phyloP scores from a whole-genome alignment of 2,888 invertebrate species.

The Tachina fera region DNA sequence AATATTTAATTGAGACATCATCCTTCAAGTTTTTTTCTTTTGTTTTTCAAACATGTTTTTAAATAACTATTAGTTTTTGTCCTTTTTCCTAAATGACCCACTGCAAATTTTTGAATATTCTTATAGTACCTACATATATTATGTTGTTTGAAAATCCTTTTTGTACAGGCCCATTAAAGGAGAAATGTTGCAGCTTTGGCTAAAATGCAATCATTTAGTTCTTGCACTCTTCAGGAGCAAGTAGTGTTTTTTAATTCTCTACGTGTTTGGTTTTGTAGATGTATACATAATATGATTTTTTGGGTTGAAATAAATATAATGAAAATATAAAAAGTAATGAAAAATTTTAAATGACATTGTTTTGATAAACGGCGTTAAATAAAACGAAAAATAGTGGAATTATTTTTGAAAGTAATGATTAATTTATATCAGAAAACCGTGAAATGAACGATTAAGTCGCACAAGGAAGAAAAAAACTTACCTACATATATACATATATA shows the following conservation, averaged over 20 bases:
- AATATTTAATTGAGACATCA: constrained; percentile 15
- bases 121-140: constrained; percentile 3
- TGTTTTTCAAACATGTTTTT: constrained; percentile 26
- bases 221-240: constrained; percentile 83
- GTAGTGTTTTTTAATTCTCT: constrained; percentile 80
- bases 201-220: constrained; percentile 82
- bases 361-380: constrained; percentile 26
- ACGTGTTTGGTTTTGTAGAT: constrained; percentile 43
- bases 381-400: background rate
- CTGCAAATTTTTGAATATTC: constrained; percentile 14
- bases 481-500: too few species aligned
- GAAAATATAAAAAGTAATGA: constrained; percentile 10
- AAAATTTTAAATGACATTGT: constrained; percentile 34
- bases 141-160: constrained; percentile 39
- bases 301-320: constrained; percentile 54
- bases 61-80: constrained; percentile 18
- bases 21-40: background rate
- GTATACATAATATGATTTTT: constrained; percentile 44
- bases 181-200: constrained; percentile 64
- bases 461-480: background rate
- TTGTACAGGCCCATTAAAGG: constrained; percentile 47
- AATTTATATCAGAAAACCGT: too few species aligned
- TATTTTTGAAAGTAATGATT: background rate
- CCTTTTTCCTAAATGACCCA: constrained; percentile 1
- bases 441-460: too few species aligned